Percentiles rank a stretch among this genome's conserved stretches.
phyloP scores from a whole-genome alignment of 1,140 invertebrate genomes.

The Apis florea region DNA sequence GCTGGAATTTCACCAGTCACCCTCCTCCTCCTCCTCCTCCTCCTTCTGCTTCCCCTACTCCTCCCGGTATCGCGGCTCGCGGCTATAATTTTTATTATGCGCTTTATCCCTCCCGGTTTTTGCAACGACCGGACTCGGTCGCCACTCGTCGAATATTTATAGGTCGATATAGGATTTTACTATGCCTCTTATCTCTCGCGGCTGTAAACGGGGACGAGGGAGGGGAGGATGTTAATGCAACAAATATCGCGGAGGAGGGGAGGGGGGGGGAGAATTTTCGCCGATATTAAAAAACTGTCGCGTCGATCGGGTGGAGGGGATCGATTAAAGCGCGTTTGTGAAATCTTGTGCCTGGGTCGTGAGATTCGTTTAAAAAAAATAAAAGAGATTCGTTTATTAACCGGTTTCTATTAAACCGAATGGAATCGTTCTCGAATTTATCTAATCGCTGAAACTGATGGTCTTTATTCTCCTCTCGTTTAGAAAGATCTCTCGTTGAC shows the following conservation, averaged over 20 bases:
- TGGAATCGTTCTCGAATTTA: too few species aligned
- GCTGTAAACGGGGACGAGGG: neutral
- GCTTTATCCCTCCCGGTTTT: slow-evolving; percentile 1
- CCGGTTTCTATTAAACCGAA: too few species aligned
- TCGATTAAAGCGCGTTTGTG: too few species aligned
- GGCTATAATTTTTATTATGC: slow-evolving; percentile 42
- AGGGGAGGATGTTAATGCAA: slow-evolving; percentile 26
- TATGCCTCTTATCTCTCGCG: neutral
- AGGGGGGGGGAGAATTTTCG: slow-evolving; percentile 20
- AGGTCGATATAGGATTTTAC: slow-evolving; percentile 21
- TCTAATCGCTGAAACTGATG: too few species aligned
- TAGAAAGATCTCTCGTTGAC: too few species aligned
- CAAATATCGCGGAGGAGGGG: slow-evolving; percentile 16
- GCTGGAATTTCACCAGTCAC: slow-evolving; percentile 31
- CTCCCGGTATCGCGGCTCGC: neutral
- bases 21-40: neutral
- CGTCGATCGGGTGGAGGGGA: too few species aligned
- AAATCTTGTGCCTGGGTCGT: too few species aligned
- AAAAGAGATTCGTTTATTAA: too few species aligned
- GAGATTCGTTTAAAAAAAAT: too few species aligned
- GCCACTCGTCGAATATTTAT: slow-evolving; percentile 3
- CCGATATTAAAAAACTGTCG: neutral
- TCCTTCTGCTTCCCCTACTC: too few species aligned
- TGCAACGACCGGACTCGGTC: neutral
- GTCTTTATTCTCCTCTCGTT: too few species aligned